Base-by-base conservation (phyloP, 2,888 invertebrate species). In the Eupithecia subfuscata region DNA sequence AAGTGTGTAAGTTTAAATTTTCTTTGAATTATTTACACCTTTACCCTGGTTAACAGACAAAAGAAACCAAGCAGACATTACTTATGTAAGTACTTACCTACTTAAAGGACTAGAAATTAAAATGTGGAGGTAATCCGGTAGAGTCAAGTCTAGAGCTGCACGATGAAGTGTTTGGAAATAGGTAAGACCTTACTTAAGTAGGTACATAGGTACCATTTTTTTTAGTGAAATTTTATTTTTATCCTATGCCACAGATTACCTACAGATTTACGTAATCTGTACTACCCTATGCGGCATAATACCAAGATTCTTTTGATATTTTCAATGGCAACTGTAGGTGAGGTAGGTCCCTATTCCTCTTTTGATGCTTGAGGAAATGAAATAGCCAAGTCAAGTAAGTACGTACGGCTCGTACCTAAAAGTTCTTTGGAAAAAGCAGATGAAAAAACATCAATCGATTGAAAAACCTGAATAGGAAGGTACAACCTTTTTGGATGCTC, bases 401-500 rank as follows among this genome's bases (percentile, higher is more conserved):
- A 30, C 30, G 30, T 30, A 30, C 30, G 3, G 30, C 37, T 6
- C 37, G 37, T 37, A 37, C 37, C 37, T 37, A 37, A 37, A 37
- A 37, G 37, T 37, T 37, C 37, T 37, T 37, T 37, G 37, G 37
- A 7, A 37, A 37, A 6, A 37, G 37, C 48, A 18, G n/a, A 60
- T 60, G 56, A 18, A 64, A n/a, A 64, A 64, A 34, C 16, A 40
- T 40, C 9, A 40, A 16, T 34, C 22, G 25, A 52, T 22, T 16
- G 56, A 37, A 37, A 73, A 73, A 73, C 69, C 73, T 70, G 73
- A 67, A 70, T 60, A 63, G 37, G n/a, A n/a, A n/a, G n/a, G 37
- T 0, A 40, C 63, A 77, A 74, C 74, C 75, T 75, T 75, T 75
- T 74, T 73, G 73, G 75, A 68, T 74, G 75, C 71, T 80, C 80